Conservation (phyloP, 2,888 invertebrate species). For the Eremobia ochroleuca region DNA sequence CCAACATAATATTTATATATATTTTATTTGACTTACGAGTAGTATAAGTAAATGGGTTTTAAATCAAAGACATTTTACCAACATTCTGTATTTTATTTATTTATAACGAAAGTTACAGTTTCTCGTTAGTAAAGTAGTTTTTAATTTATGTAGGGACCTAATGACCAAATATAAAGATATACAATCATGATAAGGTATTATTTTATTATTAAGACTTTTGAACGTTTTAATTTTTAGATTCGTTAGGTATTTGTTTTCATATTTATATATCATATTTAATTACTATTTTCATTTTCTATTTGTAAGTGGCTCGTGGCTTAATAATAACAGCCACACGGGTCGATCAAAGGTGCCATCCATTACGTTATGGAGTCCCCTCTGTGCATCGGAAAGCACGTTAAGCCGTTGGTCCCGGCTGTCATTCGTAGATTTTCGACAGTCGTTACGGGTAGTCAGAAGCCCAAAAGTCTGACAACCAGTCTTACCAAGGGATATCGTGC, state of each 20-base stretch:
- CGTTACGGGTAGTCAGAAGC: too few species aligned
- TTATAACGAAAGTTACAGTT: not conserved
- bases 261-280: not conserved
- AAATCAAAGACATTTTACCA: slow-evolving; percentile 27
- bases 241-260: not conserved
- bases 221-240: not conserved
- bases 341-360: too few species aligned
- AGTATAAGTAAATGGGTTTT: not conserved
- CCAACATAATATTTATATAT: too few species aligned
- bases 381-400: too few species aligned
- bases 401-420: too few species aligned
- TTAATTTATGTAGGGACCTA: not conserved
- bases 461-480: too few species aligned
- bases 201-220: slow-evolving; percentile 15
- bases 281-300: not conserved
- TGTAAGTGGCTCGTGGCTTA: not conserved
- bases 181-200: not conserved
- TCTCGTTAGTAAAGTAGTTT: slow-evolving; percentile 12
- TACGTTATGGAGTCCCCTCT: too few species aligned
- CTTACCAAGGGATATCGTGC: too few species aligned
- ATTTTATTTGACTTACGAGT: not conserved
- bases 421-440: too few species aligned
- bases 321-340: not conserved
- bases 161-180: slow-evolving; percentile 30
- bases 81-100: slow-evolving; percentile 27